Evolutionary conservation across 2,888 invertebrate genomes (phyloP), one percentile per base, ranked within the genome.

Genomic region (Ariolimax columbianus): DNA sequence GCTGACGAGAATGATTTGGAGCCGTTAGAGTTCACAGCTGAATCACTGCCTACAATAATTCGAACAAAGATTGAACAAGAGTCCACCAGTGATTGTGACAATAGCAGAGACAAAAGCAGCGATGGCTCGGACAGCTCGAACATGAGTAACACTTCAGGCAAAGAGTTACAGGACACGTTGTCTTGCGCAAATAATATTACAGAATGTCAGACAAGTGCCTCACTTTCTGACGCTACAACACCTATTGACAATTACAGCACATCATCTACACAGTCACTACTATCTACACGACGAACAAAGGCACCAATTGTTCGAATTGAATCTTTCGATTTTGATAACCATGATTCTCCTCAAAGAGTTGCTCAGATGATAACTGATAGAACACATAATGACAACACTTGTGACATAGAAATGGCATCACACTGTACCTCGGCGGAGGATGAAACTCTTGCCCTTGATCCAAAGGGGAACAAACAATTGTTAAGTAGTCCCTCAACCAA

Each of bases 21-120:
- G 7, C 72, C 79, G 0, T 43, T 73, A 17, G 70, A 79, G 17
- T 82, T 81, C 30, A 73, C 79, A 0, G 77, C 77, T 43, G 83
- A 83, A 36, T 72, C 82, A 0, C 47, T 87, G 23, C 86, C 86
- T 26, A 86, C 87, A 1, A 87, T 86, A 23, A 80, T 86, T 9
- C 75, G 81, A 14, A 55, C 75, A 33, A 85, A 81, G 63, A 63
- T n/a, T 6, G 81, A 85, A 19, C 73, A n/a, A 19, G 84, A 80
- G 26, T 72, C 77, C 0, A 43, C n/a, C 1, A 72, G 70, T 40
- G 84, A 82, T 0, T 72, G 80, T 26, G 87, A 87, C 63, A 63
- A 79, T n/a, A 78, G 72, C 33, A 30, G 40, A 30, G 51, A 66
- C 6, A 78, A 86, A 66, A 82, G 77, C 72, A 63, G 66, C 7